Base-by-base conservation (phyloP, 2,888 invertebrate species). In the Onchidella celtica region DNA sequence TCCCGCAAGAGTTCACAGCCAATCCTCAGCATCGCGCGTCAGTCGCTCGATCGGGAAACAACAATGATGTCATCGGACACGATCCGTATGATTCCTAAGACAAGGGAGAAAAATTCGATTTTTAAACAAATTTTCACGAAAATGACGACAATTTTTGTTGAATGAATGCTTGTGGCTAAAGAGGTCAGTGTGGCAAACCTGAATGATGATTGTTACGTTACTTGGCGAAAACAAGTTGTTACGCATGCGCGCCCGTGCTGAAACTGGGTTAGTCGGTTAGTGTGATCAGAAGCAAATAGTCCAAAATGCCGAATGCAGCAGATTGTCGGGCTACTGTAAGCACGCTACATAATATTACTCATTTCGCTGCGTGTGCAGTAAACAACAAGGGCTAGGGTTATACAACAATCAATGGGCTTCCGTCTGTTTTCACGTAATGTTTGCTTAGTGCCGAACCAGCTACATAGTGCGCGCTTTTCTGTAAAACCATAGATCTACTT, bases 201-300 rank as follows among this genome's bases (percentile, higher is more conserved):
- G 32, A 76, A 65, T 63, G 27, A 27, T 66, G 66, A 66, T 55
- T 65, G 63, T 47, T 76, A 65, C 66, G 76, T 55, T 63, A 47
- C 47, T 36, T 40, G 47, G 21, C 69, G 78, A 78, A 78, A 78
- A 78, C 78, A 78, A 78, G 38, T 55, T 47, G 24, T 38, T 69
- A 70, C 78, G 78, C 78, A 69, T 70, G 78, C 78, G 78, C 78
- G 57, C 2, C 14, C n/a, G 40, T 24, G 36, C 17, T 0, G n/a
- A 78, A 78, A 70, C 69, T 78, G 17, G 78, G 78, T 78, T 78
- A 70, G 78, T 78, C 78, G 78, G 78, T 78, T 78, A 78, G 78
- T 78, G 36, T 70, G 70, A 32, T 36, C 69, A 70, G 21, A 11
- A 47, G 59, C 68, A 47, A 76, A 66, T 63, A 63, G 34, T 17